Base-by-base conservation (phyloP, 92 coral and sea anemone species). In the Actinernus sp. region DNA sequence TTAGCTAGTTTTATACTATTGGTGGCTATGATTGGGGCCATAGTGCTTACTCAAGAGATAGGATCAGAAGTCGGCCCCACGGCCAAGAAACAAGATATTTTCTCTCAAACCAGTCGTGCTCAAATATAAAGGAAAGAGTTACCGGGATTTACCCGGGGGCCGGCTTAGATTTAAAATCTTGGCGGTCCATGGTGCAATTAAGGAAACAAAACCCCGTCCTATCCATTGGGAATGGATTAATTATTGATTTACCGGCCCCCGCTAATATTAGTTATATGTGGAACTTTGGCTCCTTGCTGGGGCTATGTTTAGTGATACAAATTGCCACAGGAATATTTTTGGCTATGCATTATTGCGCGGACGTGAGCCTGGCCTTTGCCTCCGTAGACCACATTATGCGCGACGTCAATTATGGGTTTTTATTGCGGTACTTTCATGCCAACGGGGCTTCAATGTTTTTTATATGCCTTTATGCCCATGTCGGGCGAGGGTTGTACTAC, bases 261-360 rank as follows among this genome's bases (percentile, higher is more conserved):
- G 87, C 93, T 52, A 88, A 88, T 83, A 78, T 88, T 56, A 79
- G 80, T 79, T 89, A 89, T 89, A n/a, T 79, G 53, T 89, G 96
- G 83, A 89, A 89, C 61, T 80, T 88, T 61, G 96, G 96, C 52
- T 83, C 87, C 51, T 78, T 88, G 65, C 78, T 88, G 45, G 96
- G 96, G 49, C n/a, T 65, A 16, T 78, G 88, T 68, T 32, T 89
- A 68, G 77, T 58, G 52, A 45, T 89, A 36, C 96, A 88, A 64
- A 65, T 83, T 26, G 54, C 63, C 4, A 59, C 96, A 1, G 96
- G 90, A 58, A 76, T 85, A 32, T 83, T 88, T 60, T 71, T 88
- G 58, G 78, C 90, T 16, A 78, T 88, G 83, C 90, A 88, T 68
- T 88, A 88, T 79, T 84, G 88, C 29, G 60, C 91, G 8, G 88